phyloP scores from a whole-genome alignment of 2,888 invertebrate species.

The Sisyra terminalis region DNA sequence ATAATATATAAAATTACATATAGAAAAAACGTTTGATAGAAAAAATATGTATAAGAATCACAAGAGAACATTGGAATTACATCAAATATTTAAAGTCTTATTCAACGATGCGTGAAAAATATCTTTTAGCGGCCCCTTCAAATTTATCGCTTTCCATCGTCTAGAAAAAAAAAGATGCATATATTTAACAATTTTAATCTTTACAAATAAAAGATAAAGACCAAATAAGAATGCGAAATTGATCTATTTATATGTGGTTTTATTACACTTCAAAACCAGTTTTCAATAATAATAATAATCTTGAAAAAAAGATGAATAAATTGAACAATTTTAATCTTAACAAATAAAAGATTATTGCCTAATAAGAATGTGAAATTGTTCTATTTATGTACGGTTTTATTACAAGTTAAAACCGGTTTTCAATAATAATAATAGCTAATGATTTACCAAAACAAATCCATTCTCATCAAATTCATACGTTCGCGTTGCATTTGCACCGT shows the following conservation, averaged over 20 bases:
- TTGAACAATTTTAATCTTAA: neutral
- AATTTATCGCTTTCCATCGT: neutral
- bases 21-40: neutral
- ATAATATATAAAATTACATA: too few species aligned
- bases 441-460: constrained; percentile 13
- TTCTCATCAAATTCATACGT: constrained; percentile 17
- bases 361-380: too few species aligned
- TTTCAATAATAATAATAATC: too few species aligned
- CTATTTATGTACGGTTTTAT: neutral
- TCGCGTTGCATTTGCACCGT: constrained; percentile 22
- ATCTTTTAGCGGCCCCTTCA: neutral
- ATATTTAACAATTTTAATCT: neutral
- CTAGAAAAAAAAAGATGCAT: constrained; percentile 2
- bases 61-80: neutral
- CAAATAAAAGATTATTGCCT: too few species aligned
- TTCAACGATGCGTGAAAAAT: constrained; percentile 6
- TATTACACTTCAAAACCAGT: too few species aligned
- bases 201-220: too few species aligned
- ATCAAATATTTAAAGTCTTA: neutral
- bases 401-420: too few species aligned
- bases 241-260: too few species aligned
- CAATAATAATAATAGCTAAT: too few species aligned
- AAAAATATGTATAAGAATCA: neutral
- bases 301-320: neutral
- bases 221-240: too few species aligned